Base-by-base conservation (phyloP, 2,113 vertebrate species). In the Pollachius pollachius region DNA sequence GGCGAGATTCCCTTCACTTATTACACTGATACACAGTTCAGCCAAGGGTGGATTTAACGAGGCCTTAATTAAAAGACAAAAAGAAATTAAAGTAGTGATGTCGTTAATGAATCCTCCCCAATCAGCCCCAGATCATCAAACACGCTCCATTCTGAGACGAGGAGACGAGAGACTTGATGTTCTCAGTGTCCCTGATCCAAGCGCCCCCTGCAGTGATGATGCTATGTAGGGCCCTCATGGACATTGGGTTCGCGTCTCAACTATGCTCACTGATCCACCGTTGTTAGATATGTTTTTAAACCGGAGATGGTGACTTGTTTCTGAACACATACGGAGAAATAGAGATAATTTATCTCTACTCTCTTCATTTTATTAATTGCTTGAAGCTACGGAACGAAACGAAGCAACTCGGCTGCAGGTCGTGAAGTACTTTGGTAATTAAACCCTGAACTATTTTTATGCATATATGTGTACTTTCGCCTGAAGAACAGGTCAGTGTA, bases 21-120 rank as follows among this genome's bases (percentile, higher is more conserved):
- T 81, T 85, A 70, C 77, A 83, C 78, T 79, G 74, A 79, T 70
- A 70, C 75, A 79, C 85, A 77, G 72, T 85, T 82, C 83, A 88
- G 84, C 83, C 80, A 81, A 80, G 81, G 81, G 83, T 88, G 85
- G 83, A 85, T 83, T 79, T 83, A 88, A 83, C 73, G 70, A 67
- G 81, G 67, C 83, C 84, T 90, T 90, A 90, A 91, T 93, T 91
- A 92, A 91, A 91, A 89, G 75, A 89, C 75, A 82, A 74, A 75
- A 78, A 72, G 69, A 86, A 87, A 82, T 84, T 74, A 81, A 83
- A 88, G 68, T 78, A 72, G 79, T 72, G 73, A 75, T 77, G 75
- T 81, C 76, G 84, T 76, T 90, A 79, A 88, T 86, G 74, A 84
- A 77, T 85, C 68, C 77, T 71, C 69, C 85, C 72, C 82, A 83